Evolutionary conservation across 1,140 invertebrate species (phyloP).

Genomic region (Brachionus sp.): DNA sequence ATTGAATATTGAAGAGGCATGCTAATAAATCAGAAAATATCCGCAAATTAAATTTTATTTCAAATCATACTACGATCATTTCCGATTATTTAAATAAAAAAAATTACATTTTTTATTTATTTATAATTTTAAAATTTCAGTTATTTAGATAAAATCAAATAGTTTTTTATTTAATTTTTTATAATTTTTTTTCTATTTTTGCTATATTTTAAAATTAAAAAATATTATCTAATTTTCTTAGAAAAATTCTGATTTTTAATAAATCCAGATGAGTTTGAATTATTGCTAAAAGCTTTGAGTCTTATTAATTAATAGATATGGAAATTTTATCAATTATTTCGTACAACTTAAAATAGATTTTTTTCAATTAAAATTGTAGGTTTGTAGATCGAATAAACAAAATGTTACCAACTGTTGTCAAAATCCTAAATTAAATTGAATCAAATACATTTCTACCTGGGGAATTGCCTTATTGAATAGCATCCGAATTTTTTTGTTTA

Average conservation of each 20-base stretch:
- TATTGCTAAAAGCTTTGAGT: too few relatives aligned
- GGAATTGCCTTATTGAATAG: not conserved
- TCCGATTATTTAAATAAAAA: not conserved
- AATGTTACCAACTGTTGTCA: not conserved
- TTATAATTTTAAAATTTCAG: not conserved
- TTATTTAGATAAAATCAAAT: not conserved
- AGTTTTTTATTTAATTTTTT: not conserved
- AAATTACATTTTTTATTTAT: not conserved
- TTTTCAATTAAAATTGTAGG: not conserved
- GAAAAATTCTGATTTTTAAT: too few relatives aligned
- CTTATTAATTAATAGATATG: too few relatives aligned
- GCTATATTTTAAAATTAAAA: too few relatives aligned
- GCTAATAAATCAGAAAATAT: conserved; percentile 18
- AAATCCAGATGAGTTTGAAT: too few relatives aligned
- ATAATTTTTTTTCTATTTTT: too few relatives aligned
- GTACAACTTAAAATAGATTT: not conserved
- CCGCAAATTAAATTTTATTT: conserved; percentile 21
- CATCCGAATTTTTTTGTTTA: not conserved
- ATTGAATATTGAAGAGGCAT: conserved; percentile 9
- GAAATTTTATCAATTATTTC: too few relatives aligned
- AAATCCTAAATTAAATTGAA: not conserved
- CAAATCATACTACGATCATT: not conserved
- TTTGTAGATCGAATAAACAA: not conserved
- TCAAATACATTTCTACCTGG: not conserved
- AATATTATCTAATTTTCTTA: too few relatives aligned